Evolutionary conservation across 1,140 invertebrate species (phyloP), one percentile per base, ranked within the genome.

Genomic region (Pachypsylla venusta): DNA sequence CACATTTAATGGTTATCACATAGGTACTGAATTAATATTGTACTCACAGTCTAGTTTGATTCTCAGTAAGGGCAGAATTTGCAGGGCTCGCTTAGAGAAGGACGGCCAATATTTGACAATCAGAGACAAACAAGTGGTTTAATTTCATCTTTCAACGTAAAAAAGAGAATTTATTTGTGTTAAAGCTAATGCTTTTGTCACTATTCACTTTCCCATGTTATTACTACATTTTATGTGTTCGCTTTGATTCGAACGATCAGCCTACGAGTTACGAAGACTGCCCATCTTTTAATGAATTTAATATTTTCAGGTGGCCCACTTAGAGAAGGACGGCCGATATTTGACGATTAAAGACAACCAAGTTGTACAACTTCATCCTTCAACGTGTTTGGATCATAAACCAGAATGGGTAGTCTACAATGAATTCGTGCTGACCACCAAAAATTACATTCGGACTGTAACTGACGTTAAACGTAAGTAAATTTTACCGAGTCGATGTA

Each of bases 331-430:
- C 5, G 93, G 94, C 1, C 93, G 98, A 73, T 99, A 99, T 75
- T 76, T 98, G 61, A 99, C 96, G 14, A 93, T 98, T 48, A 99
- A 99, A 71, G 97, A 99, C 76, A 98, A 98, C 75, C 97, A 99
- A 78, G 83, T 93, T 57, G 96, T 99, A 7, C 94, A 98, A 72
- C 79, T 99, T 13, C 97, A 99, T 78, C 97, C 97, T 0, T 98
- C 94, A 53, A 98, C 94, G 16, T 98, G 94, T 73, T 77, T 99
- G 14, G 95, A 98, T 75, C 96, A 99, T 73, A 98, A 98, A 76
- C 97, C 97, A 2, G 96, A 99, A 70, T 99, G 96, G 96, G 95
- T 98, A 16, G 84, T 99, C 55, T 99, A 99, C 75, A 98, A 99
- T 74, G 97, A 99, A 75, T 99, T 99, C 74, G 97, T 99, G 25